Evolutionary conservation across 2,888 invertebrate genomes (phyloP).

Genomic region (Digitonthophagus gazella): DNA sequence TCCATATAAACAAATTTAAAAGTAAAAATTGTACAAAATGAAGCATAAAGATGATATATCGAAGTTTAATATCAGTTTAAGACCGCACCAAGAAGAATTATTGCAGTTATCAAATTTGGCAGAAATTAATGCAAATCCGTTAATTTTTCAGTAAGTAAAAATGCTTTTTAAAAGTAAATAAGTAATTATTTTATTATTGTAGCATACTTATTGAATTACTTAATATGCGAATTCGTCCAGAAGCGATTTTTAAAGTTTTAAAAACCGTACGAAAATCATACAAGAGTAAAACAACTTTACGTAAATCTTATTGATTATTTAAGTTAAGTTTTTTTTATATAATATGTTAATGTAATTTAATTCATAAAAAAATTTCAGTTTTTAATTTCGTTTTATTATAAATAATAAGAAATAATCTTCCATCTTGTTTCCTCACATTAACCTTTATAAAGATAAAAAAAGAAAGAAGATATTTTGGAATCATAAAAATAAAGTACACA

Average conservation of each 20-base stretch:
- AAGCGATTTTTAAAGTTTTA: constrained; percentile 37
- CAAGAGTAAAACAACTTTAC: constrained; percentile 15
- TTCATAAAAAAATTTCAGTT: too few relatives aligned
- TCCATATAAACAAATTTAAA: constrained; percentile 2
- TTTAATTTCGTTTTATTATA: too few relatives aligned
- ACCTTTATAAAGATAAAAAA: too few relatives aligned
- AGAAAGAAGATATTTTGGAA: too few relatives aligned
- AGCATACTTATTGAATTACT: constrained; percentile 39
- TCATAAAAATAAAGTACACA: too few relatives aligned
- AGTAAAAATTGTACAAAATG: constrained; percentile 20
- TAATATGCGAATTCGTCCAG: constrained; percentile 38
- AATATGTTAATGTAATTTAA: too few relatives aligned
- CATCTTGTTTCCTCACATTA: too few relatives aligned
- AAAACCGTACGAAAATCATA: constrained; percentile 33
- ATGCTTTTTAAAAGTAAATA: constrained; percentile 3
- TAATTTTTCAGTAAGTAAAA: constrained; percentile 32
- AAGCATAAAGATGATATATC: constrained; percentile 20
- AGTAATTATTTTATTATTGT: too few relatives aligned
- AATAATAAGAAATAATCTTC: too few relatives aligned
- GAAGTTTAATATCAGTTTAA: constrained; percentile 29
- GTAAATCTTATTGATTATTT: constrained; percentile 20
- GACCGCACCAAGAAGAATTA: constrained; percentile 39
- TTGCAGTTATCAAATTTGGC: constrained; percentile 38
- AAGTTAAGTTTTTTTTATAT: too few relatives aligned
- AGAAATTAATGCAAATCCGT: constrained; percentile 37